These are phyloP conservation scores for Leptopilina clavipes DNA, from an alignment of 1,140 invertebrate genomes.

Conservation along the genomic window DNA sequence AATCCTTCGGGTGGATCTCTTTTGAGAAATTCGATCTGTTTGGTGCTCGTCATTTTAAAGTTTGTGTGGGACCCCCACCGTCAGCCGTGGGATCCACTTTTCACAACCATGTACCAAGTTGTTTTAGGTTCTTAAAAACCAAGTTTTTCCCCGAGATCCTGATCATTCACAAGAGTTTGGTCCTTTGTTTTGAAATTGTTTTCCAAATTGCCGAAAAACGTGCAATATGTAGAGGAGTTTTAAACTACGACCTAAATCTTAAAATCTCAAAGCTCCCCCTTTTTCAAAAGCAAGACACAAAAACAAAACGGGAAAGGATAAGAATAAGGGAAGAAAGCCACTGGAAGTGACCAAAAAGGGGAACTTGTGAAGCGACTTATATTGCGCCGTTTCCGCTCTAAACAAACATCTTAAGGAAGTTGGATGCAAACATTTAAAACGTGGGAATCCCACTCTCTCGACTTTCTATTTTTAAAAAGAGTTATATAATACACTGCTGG, in stretches of 20 bases:
- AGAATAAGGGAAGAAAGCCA: constrained; percentile 22
- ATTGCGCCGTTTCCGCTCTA: constrained; percentile 23
- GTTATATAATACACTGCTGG: too few relatives aligned
- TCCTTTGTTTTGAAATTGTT: constrained; percentile 26
- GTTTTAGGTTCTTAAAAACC: background rate
- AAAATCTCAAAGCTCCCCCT: too few relatives aligned
- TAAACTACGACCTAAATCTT: background rate
- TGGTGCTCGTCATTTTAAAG: background rate
- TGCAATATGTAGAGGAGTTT: background rate
- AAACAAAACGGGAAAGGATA: background rate
- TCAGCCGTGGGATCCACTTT: constrained; percentile 22
- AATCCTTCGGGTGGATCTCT: constrained; percentile 21
- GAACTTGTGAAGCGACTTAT: constrained; percentile 21
- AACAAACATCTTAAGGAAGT: constrained; percentile 32
- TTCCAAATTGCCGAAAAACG: constrained; percentile 7
- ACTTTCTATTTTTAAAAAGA: too few relatives aligned
- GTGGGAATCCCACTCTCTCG: background rate
- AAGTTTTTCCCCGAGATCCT: background rate
- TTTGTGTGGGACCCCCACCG: background rate
- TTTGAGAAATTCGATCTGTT: constrained; percentile 33
- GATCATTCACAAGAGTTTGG: background rate
- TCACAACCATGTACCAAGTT: background rate
- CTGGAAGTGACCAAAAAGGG: constrained; percentile 33
- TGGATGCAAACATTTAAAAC: constrained; percentile 31
- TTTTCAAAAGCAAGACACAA: background rate